phyloP scores from a whole-genome alignment of 1,140 invertebrate species.

The Cydia amplana region DNA sequence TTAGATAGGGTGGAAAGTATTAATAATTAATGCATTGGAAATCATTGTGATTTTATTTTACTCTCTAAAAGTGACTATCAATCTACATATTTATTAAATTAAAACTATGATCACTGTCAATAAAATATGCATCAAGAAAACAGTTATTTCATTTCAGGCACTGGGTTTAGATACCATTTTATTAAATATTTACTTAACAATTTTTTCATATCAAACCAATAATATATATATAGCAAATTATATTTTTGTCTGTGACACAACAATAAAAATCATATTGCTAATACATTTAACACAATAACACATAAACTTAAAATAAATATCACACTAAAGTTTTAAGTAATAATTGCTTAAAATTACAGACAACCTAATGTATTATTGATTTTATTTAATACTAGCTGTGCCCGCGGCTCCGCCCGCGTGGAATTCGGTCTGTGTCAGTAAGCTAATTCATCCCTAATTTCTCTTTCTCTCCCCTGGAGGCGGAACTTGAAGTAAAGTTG shows the following conservation, averaged over 20 bases:
- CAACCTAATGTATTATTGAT: too few species aligned
- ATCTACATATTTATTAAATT: conserved; percentile 62
- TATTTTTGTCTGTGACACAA: not conserved
- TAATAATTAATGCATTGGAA: conserved; percentile 61
- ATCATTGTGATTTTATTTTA: conserved; percentile 70
- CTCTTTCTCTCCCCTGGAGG: too few species aligned
- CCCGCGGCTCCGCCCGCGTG: too few species aligned
- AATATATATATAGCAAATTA: not conserved
- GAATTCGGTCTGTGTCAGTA: too few species aligned
- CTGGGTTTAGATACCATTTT: not conserved
- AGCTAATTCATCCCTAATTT: too few species aligned
- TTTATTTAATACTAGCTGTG: too few species aligned
- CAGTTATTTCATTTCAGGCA: conserved; percentile 23
- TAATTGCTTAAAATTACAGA: too few species aligned
- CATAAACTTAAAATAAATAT: not conserved
- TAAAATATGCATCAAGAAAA: conserved; percentile 61
- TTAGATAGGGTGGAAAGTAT: conserved; percentile 74
- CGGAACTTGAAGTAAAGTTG: too few species aligned
- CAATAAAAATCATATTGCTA: not conserved
- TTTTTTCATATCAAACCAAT: not conserved
- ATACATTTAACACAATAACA: not conserved
- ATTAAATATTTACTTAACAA: not conserved
- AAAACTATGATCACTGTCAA: conserved; percentile 69
- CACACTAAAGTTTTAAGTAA: too few species aligned
- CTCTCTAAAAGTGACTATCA: conserved; percentile 72